Evolutionary conservation across 2,888 invertebrate species (phyloP).

Genomic region (Hesperia comma): DNA sequence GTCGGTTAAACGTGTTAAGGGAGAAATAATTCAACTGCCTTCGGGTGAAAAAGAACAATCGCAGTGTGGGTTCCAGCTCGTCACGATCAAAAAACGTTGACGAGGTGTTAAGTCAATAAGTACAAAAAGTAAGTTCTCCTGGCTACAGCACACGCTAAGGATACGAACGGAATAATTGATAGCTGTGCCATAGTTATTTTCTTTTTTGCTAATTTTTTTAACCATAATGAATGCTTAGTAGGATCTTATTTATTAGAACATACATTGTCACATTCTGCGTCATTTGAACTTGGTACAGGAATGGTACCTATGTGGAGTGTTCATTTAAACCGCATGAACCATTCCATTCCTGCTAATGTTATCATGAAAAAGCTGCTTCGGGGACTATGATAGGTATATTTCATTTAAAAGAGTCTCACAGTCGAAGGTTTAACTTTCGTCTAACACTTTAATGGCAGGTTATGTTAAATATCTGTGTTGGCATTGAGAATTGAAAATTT

Average conservation of each 20-base stretch:
- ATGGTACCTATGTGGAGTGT: no score
- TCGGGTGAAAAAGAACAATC: constrained; percentile 45
- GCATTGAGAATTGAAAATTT: no score
- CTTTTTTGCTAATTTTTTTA: neutral
- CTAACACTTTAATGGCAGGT: no score
- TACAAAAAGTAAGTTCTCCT: constrained; percentile 29
- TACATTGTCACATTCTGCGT: no score
- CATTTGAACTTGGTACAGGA: neutral
- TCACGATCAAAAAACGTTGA: constrained; percentile 44
- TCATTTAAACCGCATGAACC: neutral
- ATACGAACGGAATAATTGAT: constrained; percentile 32
- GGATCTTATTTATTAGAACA: neutral
- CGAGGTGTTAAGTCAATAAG: constrained; percentile 43
- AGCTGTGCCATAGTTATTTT: neutral
- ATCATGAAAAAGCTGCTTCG: no score
- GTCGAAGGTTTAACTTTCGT: no score
- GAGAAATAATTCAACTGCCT: constrained; percentile 58
- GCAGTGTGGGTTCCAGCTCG: constrained; percentile 39
- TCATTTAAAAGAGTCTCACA: no score
- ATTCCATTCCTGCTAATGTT: no score
- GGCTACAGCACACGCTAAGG: constrained; percentile 10
- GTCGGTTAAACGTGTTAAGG: constrained; percentile 60
- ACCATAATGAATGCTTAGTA: constrained; percentile 13
- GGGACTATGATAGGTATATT: no score
- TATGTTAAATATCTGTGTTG: no score